Evolutionary conservation across 2,113 vertebrate genomes (phyloP), one percentile per base, ranked within the genome.

Genomic region (Bothrops jararaca): DNA sequence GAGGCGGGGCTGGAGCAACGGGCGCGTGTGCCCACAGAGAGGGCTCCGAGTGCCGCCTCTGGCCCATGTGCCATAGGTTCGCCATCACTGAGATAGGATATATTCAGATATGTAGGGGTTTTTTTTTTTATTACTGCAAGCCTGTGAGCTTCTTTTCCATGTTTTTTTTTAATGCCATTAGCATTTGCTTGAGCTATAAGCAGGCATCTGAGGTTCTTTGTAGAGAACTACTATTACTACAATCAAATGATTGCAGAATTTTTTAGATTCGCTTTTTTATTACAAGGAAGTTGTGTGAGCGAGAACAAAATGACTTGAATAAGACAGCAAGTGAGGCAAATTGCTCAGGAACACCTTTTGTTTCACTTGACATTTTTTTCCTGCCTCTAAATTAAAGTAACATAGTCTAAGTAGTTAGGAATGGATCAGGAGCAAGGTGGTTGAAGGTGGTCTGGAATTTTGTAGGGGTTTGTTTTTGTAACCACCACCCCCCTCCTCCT

Each of bases 271-370:
- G 57, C 93, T 93, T 4, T 80, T 94, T 69, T 91, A 85, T 86
- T 94, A 50, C 50, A 0, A 53, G 92, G 96, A 7, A 86, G 86
- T 93, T 95, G 92, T 74, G 4, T 90, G 92, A 60, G 64, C 26
- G 74, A 95, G 93, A 94, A 92, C 34, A 93, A 97, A 95, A 96
- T 96, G 91, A 92, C 96, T 95, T 95, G 96, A 96, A 97, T 96
- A 95, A 96, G 96, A 96, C 95, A 97, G 95, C 95, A 94, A 97
- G 97, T 97, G 96, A 94, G 91, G 94, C 94, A 97, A 96, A 97
- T 97, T 96, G 96, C 96, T 95, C 92, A 95, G 93, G 92, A 96
- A 95, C 95, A 95, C 94, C 90, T 93, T 90, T 5, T 90, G 93
- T 93, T 96, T 45, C 95, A 3, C 93, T 92, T 95, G 95, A 96